Evolutionary conservation across 1,140 invertebrate species (phyloP), one percentile per base, ranked within the genome.

Genomic region (Nixonia krombeini): DNA sequence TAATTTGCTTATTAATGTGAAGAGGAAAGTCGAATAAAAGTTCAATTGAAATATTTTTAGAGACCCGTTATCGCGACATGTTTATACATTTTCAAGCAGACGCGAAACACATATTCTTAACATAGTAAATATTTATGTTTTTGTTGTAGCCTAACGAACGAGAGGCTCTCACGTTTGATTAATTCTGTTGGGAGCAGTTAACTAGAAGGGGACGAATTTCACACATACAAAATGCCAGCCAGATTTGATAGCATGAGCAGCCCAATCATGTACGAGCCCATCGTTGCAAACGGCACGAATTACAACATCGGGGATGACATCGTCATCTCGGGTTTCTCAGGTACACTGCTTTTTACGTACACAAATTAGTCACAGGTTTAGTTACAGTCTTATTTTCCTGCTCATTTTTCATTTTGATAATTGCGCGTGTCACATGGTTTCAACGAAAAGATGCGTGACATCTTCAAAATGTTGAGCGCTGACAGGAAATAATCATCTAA

Each of bases 301-400:
- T 73, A 82, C 50, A 53, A 33, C 15, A 18, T 78, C 17, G 76
- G 86, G 17, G 92, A 95, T 46, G 94, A 96, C 37, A 89, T 98
- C 57, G 94, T 96, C 37, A 93, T 98, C 59, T 90, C 90, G 44
- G 96, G 96, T 26, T 89, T 98, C 72, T 96, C 95, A 26, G 95
- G 81, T 79, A 58, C 21, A 21, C 6, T 21, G 6, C 21, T 21
- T 21, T 21, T 67, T 49, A 23, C 5, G 26, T 6, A 26, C 25
- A 12, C 10, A 9, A 29, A 29, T 29, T 9, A 9, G 28, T 29
- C n/a, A n/a, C n/a, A n/a, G n/a, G n/a, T n/a, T n/a, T n/a, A n/a
- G 9, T 29, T 29, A 29, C 28, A 9, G 9, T 29, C 7, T 2
- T 29, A 2, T 29, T 5, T 9, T 29, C 7, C 2, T 25, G 8